A percentile compares a stretch with the other conserved stretches of the same genome.
Evolutionary conservation across 2,113 vertebrate species (phyloP).

Genomic region (Misgurnus mizolepis): DNA sequence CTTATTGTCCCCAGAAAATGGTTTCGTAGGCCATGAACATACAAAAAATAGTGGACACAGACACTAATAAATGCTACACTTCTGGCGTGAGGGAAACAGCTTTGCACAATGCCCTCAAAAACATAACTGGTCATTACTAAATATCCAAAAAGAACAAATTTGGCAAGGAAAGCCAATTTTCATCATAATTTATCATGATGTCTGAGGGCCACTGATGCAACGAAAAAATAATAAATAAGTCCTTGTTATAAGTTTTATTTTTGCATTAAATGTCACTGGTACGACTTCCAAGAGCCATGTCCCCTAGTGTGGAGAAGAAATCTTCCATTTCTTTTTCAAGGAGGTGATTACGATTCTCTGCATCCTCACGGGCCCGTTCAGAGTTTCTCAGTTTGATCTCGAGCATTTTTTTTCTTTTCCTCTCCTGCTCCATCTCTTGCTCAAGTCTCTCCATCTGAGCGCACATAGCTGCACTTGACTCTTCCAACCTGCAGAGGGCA

Average conservation of each 20-base stretch:
- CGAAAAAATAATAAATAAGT: not conserved
- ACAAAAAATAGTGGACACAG: not conserved
- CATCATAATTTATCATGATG: not conserved
- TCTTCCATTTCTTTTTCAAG: slow-evolving; percentile 96
- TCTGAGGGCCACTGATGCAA: slow-evolving; percentile 21
- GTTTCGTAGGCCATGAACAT: not conserved
- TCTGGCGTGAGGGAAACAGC: not conserved
- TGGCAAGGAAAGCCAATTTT: not conserved
- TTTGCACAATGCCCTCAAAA: not conserved
- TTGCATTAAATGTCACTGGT: slow-evolving; percentile 67
- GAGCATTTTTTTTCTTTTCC: slow-evolving; percentile 84
- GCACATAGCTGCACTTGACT: slow-evolving; percentile 79
- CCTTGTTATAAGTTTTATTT: not conserved
- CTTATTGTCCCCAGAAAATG: not conserved
- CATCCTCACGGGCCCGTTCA: slow-evolving; percentile 86
- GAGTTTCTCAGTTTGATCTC: slow-evolving; percentile 94
- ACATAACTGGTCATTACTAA: not conserved
- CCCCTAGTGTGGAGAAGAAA: slow-evolving; percentile 90
- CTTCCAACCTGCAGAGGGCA: slow-evolving; percentile 80
- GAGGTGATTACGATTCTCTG: slow-evolving; percentile 87
- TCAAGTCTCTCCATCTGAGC: slow-evolving; percentile 80
- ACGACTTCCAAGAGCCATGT: slow-evolving; percentile 76
- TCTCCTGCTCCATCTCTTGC: slow-evolving; percentile 89
- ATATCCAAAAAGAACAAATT: too few relatives aligned
- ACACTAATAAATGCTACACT: too few relatives aligned